Evolutionary conservation across 1,140 invertebrate species (phyloP).

Genomic region (Drepana arcuata): DNA sequence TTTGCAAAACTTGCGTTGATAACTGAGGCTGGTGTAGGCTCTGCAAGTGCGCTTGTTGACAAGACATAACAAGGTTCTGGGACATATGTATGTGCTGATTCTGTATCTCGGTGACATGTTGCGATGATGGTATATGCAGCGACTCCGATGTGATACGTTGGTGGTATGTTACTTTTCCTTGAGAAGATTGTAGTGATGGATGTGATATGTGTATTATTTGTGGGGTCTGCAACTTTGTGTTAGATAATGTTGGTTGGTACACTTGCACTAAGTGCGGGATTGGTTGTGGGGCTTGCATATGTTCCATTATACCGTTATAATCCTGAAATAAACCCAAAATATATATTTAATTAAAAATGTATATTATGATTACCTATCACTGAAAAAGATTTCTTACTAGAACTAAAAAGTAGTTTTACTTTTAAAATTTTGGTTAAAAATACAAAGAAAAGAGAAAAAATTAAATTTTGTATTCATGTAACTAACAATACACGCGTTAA

Average conservation of each 20-base stretch:
- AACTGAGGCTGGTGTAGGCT: constrained; percentile 32
- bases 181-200: constrained; percentile 27
- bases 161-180: constrained; percentile 46
- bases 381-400: no score
- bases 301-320: constrained; percentile 31
- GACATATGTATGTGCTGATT: constrained; percentile 23
- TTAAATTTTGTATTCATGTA: no score
- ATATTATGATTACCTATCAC: no score
- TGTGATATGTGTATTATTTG: constrained; percentile 36
- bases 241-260: constrained; percentile 34
- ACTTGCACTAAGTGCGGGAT: constrained; percentile 54
- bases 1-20: constrained; percentile 33
- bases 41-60: constrained; percentile 46
- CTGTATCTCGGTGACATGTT: constrained; percentile 25
- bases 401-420: no score
- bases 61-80: constrained; percentile 49
- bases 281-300: constrained; percentile 28
- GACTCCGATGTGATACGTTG: constrained; percentile 41
- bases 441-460: no score
- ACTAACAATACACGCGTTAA: no score
- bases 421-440: no score
- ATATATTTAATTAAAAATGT: no score
- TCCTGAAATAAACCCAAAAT: no score
- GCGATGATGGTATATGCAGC: constrained; percentile 32
- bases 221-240: constrained; percentile 17